phyloP scores from a whole-genome alignment of 64 coral and sea anemone species.

The Cladopsammia gracilis region DNA sequence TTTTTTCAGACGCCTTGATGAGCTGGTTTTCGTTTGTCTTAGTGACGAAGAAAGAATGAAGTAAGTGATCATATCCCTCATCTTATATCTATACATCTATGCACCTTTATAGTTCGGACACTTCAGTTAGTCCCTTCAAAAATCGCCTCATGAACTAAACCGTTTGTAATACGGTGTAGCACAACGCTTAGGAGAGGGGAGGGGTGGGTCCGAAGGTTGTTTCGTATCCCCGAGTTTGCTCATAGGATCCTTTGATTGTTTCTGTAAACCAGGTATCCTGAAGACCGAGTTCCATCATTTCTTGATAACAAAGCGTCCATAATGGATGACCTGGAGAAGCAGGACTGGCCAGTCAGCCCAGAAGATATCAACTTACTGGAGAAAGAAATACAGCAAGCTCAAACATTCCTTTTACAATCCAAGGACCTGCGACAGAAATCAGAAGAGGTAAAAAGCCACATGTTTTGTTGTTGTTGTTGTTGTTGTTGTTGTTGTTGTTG shows the following conservation, averaged over 20 bases:
- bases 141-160: too few relatives aligned
- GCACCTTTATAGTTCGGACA: too few relatives aligned
- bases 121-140: too few relatives aligned
- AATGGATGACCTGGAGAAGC: slow-evolving; percentile 83
- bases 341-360: slow-evolving; percentile 76
- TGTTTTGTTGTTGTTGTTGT: too few relatives aligned
- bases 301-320: slow-evolving; percentile 76
- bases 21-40: slow-evolving; percentile 74
- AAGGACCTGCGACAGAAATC: slow-evolving; percentile 84
- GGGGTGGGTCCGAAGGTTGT: too few relatives aligned
- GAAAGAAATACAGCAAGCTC: slow-evolving; percentile 89
- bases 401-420: slow-evolving; percentile 85
- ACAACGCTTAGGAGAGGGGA: too few relatives aligned
- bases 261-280: slow-evolving; percentile 66
- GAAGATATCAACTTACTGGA: slow-evolving; percentile 81
- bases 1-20: slow-evolving; percentile 73
- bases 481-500: neutral
- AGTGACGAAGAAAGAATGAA: slow-evolving; percentile 87
- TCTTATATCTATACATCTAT: too few relatives aligned
- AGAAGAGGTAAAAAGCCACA: slow-evolving; percentile 69
- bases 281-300: slow-evolving; percentile 81
- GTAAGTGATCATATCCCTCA: slow-evolving; percentile 41
- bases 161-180: too few relatives aligned
- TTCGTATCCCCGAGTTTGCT: too few relatives aligned
- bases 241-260: too few relatives aligned